Percentiles rank a stretch among this genome's conserved stretches.
Conservation (phyloP, 2,113 vertebrate species). For the Saguinus midas region DNA sequence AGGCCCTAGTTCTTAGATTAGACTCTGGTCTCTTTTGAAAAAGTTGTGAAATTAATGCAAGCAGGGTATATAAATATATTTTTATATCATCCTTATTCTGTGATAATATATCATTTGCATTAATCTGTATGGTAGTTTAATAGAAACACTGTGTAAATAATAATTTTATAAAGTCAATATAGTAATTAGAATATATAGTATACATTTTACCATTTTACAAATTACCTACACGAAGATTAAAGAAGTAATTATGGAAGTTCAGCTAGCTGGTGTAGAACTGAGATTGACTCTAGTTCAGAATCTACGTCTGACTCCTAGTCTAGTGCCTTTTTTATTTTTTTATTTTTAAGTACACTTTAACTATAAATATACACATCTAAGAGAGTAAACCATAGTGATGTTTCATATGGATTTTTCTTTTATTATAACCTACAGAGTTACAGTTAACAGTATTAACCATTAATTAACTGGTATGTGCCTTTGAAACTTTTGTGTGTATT, state of each 20-base stretch:
- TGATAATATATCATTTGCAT: not conserved
- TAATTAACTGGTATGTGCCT: not conserved
- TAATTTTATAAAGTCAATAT: conserved; percentile 30
- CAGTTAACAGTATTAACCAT: not conserved
- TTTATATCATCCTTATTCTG: not conserved
- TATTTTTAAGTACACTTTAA: not conserved
- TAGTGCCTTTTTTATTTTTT: not conserved
- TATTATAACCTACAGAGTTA: not conserved
- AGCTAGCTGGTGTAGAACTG: not conserved
- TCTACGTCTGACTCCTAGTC: not conserved
- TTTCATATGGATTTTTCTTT: not conserved
- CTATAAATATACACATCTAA: not conserved
- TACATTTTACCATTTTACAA: not conserved
- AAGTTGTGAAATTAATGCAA: not conserved
- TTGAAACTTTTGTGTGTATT: not conserved
- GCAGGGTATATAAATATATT: not conserved
- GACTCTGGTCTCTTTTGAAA: not conserved
- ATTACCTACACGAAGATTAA: not conserved
- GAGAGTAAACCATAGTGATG: not conserved
- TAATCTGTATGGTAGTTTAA: not conserved
- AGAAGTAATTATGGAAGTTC: not conserved
- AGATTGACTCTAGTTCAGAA: not conserved
- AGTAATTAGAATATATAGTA: not conserved
- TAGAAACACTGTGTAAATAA: conserved; percentile 22
- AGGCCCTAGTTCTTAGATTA: not conserved